These are phyloP conservation scores for Nomada fabriciana DNA, from an alignment of 2,888 invertebrate genomes.

Conservation along the genomic window DNA sequence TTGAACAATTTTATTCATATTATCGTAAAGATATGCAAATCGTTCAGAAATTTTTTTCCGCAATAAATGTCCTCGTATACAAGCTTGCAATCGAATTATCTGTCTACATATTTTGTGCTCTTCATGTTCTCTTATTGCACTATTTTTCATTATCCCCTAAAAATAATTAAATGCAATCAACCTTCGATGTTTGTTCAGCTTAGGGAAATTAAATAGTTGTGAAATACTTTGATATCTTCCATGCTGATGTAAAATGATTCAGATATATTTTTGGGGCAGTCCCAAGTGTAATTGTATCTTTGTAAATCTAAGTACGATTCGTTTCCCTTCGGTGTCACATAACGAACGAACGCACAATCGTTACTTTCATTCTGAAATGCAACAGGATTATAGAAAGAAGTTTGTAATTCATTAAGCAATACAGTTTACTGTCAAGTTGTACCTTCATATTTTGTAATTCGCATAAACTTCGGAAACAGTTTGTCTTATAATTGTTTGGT, in stretches of 20 bases:
- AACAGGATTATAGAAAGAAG: not conserved
- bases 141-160: conserved; percentile 85
- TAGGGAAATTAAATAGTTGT: not conserved
- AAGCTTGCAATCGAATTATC: conserved; percentile 86
- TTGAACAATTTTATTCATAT: conserved; percentile 84
- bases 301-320: conserved; percentile 78
- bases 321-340: conserved; percentile 73
- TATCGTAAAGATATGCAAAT: conserved; percentile 84
- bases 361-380: conserved; percentile 66
- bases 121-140: conserved; percentile 84
- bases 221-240: conserved; percentile 78
- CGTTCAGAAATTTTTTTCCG: conserved; percentile 85
- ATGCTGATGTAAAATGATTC: conserved; percentile 76
- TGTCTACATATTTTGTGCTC: conserved; percentile 58
- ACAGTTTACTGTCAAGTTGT: conserved; percentile 3
- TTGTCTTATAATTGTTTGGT: conserved; percentile 65
- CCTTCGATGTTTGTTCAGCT: not conserved
- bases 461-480: conserved; percentile 71
- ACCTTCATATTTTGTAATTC: conserved; percentile 71
- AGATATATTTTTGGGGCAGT: conserved; percentile 72
- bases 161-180: conserved; percentile 55
- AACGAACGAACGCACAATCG: conserved; percentile 73
- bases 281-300: conserved; percentile 78
- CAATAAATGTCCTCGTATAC: conserved; percentile 87
- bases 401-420: not conserved